Conservation (phyloP, 2,888 invertebrate species). For the Aricia artaxerxes region DNA sequence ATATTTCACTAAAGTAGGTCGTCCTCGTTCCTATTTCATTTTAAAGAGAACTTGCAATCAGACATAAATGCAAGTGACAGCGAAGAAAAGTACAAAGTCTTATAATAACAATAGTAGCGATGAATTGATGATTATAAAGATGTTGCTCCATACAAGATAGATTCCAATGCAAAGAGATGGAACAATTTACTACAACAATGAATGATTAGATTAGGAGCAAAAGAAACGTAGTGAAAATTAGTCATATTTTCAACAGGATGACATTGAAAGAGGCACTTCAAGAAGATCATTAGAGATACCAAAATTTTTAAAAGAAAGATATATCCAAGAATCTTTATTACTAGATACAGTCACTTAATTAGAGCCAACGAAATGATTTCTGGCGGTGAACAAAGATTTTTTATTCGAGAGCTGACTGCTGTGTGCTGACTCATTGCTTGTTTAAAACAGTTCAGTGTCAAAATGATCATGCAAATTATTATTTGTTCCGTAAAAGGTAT, state of each 20-base stretch:
- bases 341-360: not conserved
- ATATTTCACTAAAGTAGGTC: constrained; percentile 19
- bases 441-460: not conserved
- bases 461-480: not conserved
- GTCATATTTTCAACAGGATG: not conserved
- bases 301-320: not conserved
- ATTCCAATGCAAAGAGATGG: not conserved
- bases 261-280: not conserved
- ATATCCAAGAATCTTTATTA: not conserved
- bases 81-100: not conserved
- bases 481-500: not conserved
- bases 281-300: not conserved
- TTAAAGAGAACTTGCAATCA: not conserved
- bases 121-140: not conserved
- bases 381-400: not conserved
- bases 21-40: constrained; percentile 18
- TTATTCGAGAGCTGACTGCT: not conserved
- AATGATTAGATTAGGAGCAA: not conserved
- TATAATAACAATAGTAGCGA: not conserved
- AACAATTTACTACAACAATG: not conserved
- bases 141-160: not conserved
- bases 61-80: constrained; percentile 7
- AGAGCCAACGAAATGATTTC: not conserved
- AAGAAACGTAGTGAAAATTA: not conserved
- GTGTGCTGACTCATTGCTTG: constrained; percentile 1